These are phyloP conservation scores for Andrena bicolor DNA, from an alignment of 2,888 invertebrate species.

Conservation along the genomic window DNA sequence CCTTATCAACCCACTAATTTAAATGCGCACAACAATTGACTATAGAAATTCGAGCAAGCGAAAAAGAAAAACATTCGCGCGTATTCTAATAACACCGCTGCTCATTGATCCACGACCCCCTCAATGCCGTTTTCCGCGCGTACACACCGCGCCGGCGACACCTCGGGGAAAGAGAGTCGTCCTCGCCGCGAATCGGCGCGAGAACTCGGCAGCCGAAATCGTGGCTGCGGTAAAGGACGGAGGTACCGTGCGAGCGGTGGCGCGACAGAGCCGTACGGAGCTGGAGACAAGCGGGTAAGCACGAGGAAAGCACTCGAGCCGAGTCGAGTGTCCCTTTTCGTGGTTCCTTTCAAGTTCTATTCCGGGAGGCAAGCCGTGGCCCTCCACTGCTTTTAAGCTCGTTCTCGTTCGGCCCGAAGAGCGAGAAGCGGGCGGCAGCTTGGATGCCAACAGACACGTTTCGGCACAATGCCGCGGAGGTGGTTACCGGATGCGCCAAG, in stretches of 20 bases:
- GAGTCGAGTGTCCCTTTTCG: slow-evolving; percentile 79
- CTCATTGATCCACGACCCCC: slow-evolving; percentile 11
- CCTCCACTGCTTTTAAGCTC: slow-evolving; percentile 78
- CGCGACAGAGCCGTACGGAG: slow-evolving; percentile 44
- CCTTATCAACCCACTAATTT: no score
- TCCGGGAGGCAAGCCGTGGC: slow-evolving; percentile 69
- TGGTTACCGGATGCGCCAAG: slow-evolving; percentile 53
- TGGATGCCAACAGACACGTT: slow-evolving; percentile 65
- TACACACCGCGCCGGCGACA: slow-evolving; percentile 1
- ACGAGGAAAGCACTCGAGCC: slow-evolving; percentile 78
- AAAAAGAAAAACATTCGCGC: not conserved
- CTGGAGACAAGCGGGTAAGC: slow-evolving; percentile 77
- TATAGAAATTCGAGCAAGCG: no score
- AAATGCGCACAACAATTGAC: no score
- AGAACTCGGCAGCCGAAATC: slow-evolving; percentile 51
- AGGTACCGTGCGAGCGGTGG: not conserved
- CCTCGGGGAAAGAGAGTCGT: slow-evolving; percentile 11
- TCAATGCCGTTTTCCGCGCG: not conserved
- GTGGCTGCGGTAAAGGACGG: slow-evolving; percentile 33
- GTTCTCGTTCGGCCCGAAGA: slow-evolving; percentile 64
- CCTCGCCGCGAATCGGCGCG: slow-evolving; percentile 39
- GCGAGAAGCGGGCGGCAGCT: slow-evolving; percentile 50
- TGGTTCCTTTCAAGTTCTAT: slow-evolving; percentile 81
- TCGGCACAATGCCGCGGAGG: slow-evolving; percentile 40
- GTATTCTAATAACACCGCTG: not conserved